These are phyloP conservation scores for Catostomus latipinnis DNA, from an alignment of 2,797 vertebrate genomes.

Conservation along the genomic window DNA sequence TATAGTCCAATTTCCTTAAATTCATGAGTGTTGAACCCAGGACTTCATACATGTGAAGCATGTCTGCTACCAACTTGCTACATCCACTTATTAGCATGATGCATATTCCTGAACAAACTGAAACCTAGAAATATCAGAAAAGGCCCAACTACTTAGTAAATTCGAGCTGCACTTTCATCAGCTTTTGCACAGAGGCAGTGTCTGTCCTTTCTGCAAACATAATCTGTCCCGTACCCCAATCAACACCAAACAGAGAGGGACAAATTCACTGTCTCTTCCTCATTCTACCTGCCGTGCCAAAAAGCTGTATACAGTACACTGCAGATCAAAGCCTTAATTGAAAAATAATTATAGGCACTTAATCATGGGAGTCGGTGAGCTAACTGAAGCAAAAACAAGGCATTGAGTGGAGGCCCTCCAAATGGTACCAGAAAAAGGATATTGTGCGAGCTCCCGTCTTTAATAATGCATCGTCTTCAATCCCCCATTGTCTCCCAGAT, in stretches of 20 bases:
- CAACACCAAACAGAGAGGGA: conserved; percentile 77
- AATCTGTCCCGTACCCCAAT: conserved; percentile 75
- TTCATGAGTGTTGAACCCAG: conserved; percentile 18
- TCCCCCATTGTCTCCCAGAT: conserved; percentile 98
- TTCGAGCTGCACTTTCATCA: conserved; percentile 52
- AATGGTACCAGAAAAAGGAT: conserved; percentile 96
- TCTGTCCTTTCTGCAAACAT: conserved; percentile 64
- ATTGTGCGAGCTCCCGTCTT: conserved; percentile 94
- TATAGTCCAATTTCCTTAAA: conserved; percentile 17
- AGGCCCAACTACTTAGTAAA: conserved; percentile 38
- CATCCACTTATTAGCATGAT: conserved; percentile 37
- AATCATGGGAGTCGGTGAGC: conserved; percentile 98
- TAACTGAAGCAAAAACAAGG: conserved; percentile 99
- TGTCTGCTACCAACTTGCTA: background rate
- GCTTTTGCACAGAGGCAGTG: conserved; percentile 53
- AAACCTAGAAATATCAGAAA: conserved; percentile 40
- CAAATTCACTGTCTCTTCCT: conserved; percentile 81
- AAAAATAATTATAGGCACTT: conserved; percentile 99
- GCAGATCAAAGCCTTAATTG: conserved; percentile 99
- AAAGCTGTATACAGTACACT: conserved; percentile 84
- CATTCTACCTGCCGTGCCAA: conserved; percentile 74
- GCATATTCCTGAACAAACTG: conserved; percentile 29
- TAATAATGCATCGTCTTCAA: conserved; percentile 95
- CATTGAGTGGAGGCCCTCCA: conserved; percentile 89
- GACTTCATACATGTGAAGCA: background rate